A percentile compares a stretch with the other conserved stretches of the same genome.
These are phyloP conservation scores for Ascaphus truei DNA, from an alignment of 2,113 vertebrate genomes.

Conservation along the genomic window DNA sequence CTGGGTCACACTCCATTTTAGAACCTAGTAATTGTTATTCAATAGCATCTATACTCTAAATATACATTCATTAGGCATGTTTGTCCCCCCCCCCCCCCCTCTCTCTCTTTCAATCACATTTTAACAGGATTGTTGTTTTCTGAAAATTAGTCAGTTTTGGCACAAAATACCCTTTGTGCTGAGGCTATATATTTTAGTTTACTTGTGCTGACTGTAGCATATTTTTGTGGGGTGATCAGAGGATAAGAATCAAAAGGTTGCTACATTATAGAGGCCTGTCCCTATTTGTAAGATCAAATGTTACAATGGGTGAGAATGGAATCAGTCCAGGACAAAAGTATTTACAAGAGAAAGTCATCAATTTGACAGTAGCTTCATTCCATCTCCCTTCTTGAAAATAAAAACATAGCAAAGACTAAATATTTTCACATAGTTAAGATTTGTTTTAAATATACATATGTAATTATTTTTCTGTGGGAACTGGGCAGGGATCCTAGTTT, in stretches of 20 bases:
- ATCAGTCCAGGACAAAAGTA: not conserved
- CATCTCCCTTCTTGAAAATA: not conserved
- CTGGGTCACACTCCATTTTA: not conserved
- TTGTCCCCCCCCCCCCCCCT: too few relatives aligned
- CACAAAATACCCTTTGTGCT: not conserved
- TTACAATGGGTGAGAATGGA: not conserved
- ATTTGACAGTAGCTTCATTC: not conserved
- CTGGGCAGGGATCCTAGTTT: not conserved
- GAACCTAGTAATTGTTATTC: not conserved
- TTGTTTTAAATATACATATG: not conserved
- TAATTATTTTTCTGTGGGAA: not conserved
- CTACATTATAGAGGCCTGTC: not conserved
- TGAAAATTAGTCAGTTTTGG: slow-evolving; percentile 7
- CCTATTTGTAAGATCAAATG: not conserved
- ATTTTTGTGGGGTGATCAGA: slow-evolving; percentile 15
- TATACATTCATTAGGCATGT: slow-evolving; percentile 4
- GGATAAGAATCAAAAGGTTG: not conserved
- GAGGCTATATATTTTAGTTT: not conserved
- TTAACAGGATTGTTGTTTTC: not conserved
- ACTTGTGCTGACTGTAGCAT: slow-evolving; percentile 14
- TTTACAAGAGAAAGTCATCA: not conserved
- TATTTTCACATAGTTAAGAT: not conserved
- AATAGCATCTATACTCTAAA: not conserved
- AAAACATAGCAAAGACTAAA: not conserved
- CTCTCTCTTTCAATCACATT: not conserved